Evolutionary conservation across 2,888 invertebrate genomes (phyloP), one percentile per base, ranked within the genome.

Genomic region (Serripes groenlandicus): DNA sequence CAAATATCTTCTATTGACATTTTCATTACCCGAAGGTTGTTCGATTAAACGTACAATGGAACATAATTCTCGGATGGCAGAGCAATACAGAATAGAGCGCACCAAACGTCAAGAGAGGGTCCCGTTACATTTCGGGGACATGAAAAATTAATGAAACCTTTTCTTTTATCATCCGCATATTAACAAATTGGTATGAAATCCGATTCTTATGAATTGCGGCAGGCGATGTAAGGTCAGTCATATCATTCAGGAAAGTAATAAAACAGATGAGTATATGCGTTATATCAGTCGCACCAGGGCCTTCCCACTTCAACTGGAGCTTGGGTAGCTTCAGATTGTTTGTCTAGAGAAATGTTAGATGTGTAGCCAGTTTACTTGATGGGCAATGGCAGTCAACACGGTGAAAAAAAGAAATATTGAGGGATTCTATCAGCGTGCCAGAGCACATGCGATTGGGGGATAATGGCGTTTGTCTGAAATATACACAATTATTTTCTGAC

Each of bases 181-280:
- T 72, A 72, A 58, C 72, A 72, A 60, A 72, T 72, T 72, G 37
- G 37, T 60, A 60, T 60, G 72, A 72, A 72, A 72, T 72, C 23
- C 58, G 72, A 72, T 58, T 72, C 72, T 72, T 72, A 60, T n/a
- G n/a, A n/a, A n/a, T n/a, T n/a, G n/a, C n/a, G n/a, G n/a, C n/a
- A n/a, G n/a, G n/a, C n/a, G n/a, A n/a, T n/a, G n/a, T n/a, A n/a
- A n/a, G n/a, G n/a, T n/a, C n/a, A n/a, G n/a, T n/a, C n/a, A n/a
- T n/a, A n/a, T n/a, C n/a, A n/a, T n/a, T n/a, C n/a, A n/a, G n/a
- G n/a, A n/a, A n/a, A n/a, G n/a, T n/a, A n/a, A n/a, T n/a, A n/a
- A n/a, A n/a, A n/a, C n/a, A n/a, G n/a, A n/a, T n/a, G n/a, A n/a
- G n/a, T n/a, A n/a, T n/a, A n/a, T n/a, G n/a, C n/a, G n/a, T n/a